phyloP scores from a whole-genome alignment of 2,888 invertebrate species.

The Dryobota labecula region DNA sequence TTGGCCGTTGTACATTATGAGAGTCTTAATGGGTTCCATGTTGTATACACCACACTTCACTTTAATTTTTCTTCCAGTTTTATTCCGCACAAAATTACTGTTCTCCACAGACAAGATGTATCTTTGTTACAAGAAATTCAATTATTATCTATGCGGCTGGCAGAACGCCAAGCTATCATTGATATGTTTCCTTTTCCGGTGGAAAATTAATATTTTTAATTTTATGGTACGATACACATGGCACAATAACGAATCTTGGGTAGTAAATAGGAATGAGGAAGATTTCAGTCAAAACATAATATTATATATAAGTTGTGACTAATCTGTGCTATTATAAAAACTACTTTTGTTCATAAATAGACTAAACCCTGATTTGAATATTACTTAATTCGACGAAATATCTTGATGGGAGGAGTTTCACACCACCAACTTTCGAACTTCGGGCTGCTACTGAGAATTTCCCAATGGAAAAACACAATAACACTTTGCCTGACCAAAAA shows the following conservation, averaged over 20 bases:
- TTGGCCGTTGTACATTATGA: slow-evolving; percentile 38
- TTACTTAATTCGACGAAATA: neutral
- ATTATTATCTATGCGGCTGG: slow-evolving; percentile 67
- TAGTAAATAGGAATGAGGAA: slow-evolving; percentile 14
- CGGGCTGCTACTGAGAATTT: too few relatives aligned
- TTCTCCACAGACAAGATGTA: slow-evolving; percentile 59
- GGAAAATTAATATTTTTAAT: slow-evolving; percentile 68
- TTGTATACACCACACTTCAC: slow-evolving; percentile 28
- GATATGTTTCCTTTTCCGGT: slow-evolving; percentile 66
- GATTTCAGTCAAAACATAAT: neutral
- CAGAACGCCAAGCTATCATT: slow-evolving; percentile 61
- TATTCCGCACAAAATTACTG: slow-evolving; percentile 52
- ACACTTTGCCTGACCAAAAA: too few relatives aligned
- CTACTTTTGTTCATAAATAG: neutral
- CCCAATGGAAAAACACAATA: too few relatives aligned
- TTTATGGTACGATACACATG: slow-evolving; percentile 60
- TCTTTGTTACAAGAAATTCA: slow-evolving; percentile 68
- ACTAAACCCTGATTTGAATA: neutral
- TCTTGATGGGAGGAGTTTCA: neutral
- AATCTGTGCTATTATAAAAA: neutral
- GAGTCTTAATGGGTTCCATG: slow-evolving; percentile 38
- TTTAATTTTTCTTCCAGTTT: slow-evolving; percentile 50
- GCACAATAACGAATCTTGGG: slow-evolving; percentile 43
- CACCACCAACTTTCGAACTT: too few relatives aligned
- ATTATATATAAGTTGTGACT: neutral